Percentiles rank a stretch among this genome's conserved stretches.
Conservation (phyloP, 2,888 invertebrate species). For the Dasysyrphus albostriatus region DNA sequence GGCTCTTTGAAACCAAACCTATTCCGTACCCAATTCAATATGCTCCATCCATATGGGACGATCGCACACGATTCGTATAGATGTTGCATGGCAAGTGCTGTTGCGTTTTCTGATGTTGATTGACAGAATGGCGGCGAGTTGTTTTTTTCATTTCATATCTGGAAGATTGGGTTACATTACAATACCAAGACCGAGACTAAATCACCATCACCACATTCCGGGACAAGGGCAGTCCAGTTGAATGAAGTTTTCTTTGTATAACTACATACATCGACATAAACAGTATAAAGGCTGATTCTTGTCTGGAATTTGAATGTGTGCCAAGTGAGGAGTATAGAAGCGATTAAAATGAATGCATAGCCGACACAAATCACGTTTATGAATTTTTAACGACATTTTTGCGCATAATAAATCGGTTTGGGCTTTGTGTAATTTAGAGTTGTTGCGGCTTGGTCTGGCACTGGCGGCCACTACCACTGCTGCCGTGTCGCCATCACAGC, state of each 20-base stretch:
- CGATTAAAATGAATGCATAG: slow-evolving; percentile 75
- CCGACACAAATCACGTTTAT: slow-evolving; percentile 75
- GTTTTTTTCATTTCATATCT: slow-evolving; percentile 72
- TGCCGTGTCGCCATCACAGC: slow-evolving; percentile 39
- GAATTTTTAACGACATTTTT: slow-evolving; percentile 75
- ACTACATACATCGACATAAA: no score
- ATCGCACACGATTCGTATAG: slow-evolving; percentile 24
- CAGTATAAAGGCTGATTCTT: slow-evolving; percentile 13
- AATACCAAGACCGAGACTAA: background rate
- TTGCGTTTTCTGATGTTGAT: slow-evolving; percentile 65
- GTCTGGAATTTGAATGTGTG: slow-evolving; percentile 44
- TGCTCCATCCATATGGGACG: background rate
- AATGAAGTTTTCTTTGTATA: slow-evolving; percentile 3
- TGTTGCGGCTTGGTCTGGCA: slow-evolving; percentile 34
- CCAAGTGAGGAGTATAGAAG: slow-evolving; percentile 62
- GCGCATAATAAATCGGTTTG: slow-evolving; percentile 66
- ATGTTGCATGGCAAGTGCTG: slow-evolving; percentile 40
- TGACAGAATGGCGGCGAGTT: slow-evolving; percentile 74
- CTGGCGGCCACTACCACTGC: slow-evolving; percentile 4
- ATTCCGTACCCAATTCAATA: slow-evolving; percentile 9
- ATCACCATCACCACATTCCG: slow-evolving; percentile 50
- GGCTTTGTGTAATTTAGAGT: slow-evolving; percentile 61
- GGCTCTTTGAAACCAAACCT: slow-evolving; percentile 17
- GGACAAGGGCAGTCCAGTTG: slow-evolving; percentile 63
- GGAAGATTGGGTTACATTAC: slow-evolving; percentile 68